Evolutionary conservation across 2,888 invertebrate genomes (phyloP).

Genomic region (Euphydryas editha): DNA sequence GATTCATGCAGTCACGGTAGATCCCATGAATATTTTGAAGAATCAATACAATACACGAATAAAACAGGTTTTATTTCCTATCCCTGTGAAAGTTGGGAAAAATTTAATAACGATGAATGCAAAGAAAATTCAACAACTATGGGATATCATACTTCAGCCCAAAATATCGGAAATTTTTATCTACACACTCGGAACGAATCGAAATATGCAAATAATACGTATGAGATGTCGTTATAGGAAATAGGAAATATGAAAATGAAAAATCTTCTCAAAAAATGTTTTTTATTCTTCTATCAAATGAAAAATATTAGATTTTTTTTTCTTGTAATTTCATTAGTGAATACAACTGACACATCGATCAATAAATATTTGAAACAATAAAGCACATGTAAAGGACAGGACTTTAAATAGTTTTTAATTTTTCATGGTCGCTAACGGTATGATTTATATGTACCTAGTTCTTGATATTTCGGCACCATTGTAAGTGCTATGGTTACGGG

Average conservation of each 20-base stretch:
- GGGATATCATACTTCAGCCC: conserved; percentile 78
- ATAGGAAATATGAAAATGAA: background rate
- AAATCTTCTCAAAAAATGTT: background rate
- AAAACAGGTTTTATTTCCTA: conserved; percentile 79
- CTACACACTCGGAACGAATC: conserved; percentile 83
- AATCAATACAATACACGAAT: conserved; percentile 82
- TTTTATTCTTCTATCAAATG: background rate
- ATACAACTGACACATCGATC: background rate
- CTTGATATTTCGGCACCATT: too few relatives aligned
- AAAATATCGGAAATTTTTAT: conserved; percentile 82
- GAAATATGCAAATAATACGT: conserved; percentile 60
- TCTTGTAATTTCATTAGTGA: background rate
- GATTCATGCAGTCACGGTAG: conserved; percentile 89
- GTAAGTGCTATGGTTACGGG: too few relatives aligned
- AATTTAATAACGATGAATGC: conserved; percentile 73
- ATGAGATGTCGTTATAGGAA: background rate
- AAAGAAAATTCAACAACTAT: conserved; percentile 64
- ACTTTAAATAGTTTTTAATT: too few relatives aligned
- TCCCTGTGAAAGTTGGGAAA: conserved; percentile 81
- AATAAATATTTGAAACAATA: conserved; percentile 1
- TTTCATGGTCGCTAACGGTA: too few relatives aligned
- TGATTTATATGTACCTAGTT: too few relatives aligned
- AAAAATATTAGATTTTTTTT: background rate
- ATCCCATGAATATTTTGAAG: conserved; percentile 84
- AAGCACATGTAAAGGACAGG: background rate